These are phyloP conservation scores for Colletes latitarsis DNA, from an alignment of 1,140 invertebrate genomes.

Conservation along the genomic window DNA sequence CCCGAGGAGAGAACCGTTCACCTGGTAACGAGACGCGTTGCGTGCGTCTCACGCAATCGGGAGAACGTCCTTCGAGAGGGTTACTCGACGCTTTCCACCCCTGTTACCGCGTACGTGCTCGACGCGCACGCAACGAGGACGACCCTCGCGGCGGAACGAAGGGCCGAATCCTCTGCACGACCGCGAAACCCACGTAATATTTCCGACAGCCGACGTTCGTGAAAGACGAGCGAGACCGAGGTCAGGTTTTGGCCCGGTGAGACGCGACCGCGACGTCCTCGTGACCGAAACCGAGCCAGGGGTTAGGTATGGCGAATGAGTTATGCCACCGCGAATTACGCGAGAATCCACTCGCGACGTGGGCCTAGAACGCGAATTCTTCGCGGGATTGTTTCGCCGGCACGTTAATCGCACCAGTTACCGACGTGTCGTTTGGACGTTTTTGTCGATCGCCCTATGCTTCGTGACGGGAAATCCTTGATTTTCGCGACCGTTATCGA, in stretches of 20 bases:
- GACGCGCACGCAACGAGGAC: conserved; percentile 53
- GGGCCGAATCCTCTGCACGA: conserved; percentile 63
- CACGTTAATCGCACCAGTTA: not conserved
- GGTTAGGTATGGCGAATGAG: no score
- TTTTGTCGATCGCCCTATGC: not conserved
- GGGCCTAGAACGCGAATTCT: not conserved
- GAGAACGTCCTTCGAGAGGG: conserved; percentile 50
- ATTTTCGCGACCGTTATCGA: not conserved
- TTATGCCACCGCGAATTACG: conserved; percentile 1
- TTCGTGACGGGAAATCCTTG: not conserved
- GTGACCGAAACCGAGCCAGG: not conserved
- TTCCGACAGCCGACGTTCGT: not conserved
- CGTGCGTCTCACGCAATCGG: conserved; percentile 58
- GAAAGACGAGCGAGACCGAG: conserved; percentile 18
- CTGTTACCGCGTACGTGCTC: conserved; percentile 27
- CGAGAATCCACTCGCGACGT: not conserved
- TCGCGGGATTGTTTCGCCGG: not conserved
- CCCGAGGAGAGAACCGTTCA: conserved; percentile 17
- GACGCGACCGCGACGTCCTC: not conserved
- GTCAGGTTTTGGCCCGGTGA: conserved; percentile 51
- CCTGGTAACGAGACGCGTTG: conserved; percentile 50
- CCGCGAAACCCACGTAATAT: conserved; percentile 64
- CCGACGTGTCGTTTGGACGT: not conserved
- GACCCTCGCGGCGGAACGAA: conserved; percentile 51
- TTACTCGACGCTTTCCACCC: conserved; percentile 17